Evolutionary conservation across 2,797 vertebrate genomes (phyloP).

Genomic region (Mus spretus): DNA sequence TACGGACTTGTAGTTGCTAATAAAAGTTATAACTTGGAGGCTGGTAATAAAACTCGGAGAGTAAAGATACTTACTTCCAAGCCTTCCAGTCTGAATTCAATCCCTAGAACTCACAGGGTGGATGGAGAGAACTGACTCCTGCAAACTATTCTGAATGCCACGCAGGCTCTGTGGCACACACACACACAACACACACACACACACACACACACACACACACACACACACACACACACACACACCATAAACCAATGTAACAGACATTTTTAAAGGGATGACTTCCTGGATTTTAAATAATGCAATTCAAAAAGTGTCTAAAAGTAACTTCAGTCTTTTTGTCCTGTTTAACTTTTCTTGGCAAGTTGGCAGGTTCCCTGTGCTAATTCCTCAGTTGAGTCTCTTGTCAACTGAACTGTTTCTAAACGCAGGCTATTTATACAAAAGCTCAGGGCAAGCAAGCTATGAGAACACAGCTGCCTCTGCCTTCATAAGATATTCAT

Average conservation of each 20-base stretch:
- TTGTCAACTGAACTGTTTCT: conserved; percentile 37
- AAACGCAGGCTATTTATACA: conserved; percentile 36
- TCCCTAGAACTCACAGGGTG: neutral
- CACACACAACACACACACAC: neutral
- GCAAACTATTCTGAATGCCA: neutral
- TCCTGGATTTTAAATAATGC: conserved; percentile 47
- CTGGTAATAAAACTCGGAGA: neutral
- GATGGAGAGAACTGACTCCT: neutral
- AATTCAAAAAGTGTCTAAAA: conserved; percentile 57
- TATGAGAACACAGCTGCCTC: neutral
- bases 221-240: neutral
- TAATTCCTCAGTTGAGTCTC: conserved; percentile 51
- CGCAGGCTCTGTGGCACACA: neutral
- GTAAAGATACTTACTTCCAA: neutral
- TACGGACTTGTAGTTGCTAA: neutral
- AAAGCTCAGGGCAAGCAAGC: conserved; percentile 12
- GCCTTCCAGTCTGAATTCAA: neutral
- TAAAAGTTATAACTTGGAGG: neutral
- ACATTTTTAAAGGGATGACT: conserved; percentile 5
- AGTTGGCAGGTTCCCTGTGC: neutral
- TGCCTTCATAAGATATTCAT: conserved; percentile 53
- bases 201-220: neutral
- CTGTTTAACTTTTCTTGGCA: conserved; percentile 51
- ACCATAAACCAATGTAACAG: neutral
- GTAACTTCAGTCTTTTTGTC: conserved; percentile 57